Evolutionary conservation across 2,113 vertebrate species (phyloP).

Genomic region (Brienomyrus brachyistius): DNA sequence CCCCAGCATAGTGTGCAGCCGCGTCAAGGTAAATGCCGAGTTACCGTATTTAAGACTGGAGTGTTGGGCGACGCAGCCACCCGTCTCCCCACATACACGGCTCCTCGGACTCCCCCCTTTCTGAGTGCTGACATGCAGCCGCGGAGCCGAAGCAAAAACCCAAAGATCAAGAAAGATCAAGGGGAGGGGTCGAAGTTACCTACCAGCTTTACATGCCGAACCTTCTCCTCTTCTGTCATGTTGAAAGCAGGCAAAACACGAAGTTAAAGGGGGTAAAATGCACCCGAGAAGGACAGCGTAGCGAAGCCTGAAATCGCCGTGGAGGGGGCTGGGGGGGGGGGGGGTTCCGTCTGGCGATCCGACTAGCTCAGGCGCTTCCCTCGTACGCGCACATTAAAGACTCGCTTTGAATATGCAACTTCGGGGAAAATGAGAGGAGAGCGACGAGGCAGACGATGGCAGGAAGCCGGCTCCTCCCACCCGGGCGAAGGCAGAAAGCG

Average conservation of each 20-base stretch:
- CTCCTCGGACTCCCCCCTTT: background rate
- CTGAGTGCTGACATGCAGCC: slow-evolving; percentile 13
- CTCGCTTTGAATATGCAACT: slow-evolving; percentile 53
- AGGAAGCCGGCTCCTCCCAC: slow-evolving; percentile 66
- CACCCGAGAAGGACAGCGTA: slow-evolving; percentile 13
- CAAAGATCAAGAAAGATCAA: slow-evolving; percentile 7
- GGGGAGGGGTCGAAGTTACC: slow-evolving; percentile 48
- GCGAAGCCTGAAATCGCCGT: background rate
- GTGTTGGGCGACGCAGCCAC: background rate
- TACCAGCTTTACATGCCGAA: slow-evolving; percentile 65
- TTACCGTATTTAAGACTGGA: background rate
- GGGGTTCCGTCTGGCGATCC: background rate
- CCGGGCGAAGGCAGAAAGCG: slow-evolving; percentile 44
- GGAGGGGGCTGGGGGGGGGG: background rate
- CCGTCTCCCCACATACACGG: background rate
- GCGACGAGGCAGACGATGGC: slow-evolving; percentile 54
- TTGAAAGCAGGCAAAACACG: slow-evolving; percentile 49
- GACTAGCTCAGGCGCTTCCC: slow-evolving; percentile 21
- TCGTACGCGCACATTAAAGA: slow-evolving; percentile 41
- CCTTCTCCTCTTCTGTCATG: slow-evolving; percentile 60
- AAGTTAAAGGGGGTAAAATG: slow-evolving; percentile 36
- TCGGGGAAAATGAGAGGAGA: slow-evolving; percentile 39
- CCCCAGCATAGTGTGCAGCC: background rate
- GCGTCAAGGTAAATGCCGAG: background rate
- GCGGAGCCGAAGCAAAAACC: background rate